A percentile compares a stretch with the other conserved stretches of the same genome.
These are phyloP conservation scores for Laothoe populi DNA, from an alignment of 2,888 invertebrate species.

Conservation along the genomic window DNA sequence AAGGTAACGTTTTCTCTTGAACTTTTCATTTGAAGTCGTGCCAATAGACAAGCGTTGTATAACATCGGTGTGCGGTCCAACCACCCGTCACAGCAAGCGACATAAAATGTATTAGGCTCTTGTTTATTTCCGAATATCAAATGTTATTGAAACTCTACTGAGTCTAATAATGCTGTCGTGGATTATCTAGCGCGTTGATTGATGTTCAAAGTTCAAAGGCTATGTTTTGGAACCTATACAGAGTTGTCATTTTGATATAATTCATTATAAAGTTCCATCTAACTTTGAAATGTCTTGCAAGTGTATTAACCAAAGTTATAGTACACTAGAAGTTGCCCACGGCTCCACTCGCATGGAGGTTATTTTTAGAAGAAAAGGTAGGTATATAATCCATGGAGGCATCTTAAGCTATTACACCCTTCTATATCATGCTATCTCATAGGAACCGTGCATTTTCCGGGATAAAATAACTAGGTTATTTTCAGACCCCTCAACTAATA, in stretches of 20 bases:
- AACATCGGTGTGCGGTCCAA: slow-evolving; percentile 8
- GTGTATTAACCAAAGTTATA: not conserved
- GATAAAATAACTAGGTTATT: no score
- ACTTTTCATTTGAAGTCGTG: slow-evolving; percentile 18
- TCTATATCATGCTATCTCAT: no score
- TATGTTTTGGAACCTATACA: slow-evolving; percentile 29
- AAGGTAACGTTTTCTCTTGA: slow-evolving; percentile 26
- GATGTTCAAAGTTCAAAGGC: slow-evolving; percentile 35
- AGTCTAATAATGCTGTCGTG: not conserved
- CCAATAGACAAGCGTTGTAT: slow-evolving; percentile 14
- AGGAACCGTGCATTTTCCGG: no score
- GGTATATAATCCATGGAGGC: no score
- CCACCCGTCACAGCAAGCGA: not conserved
- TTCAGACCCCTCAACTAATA: no score
- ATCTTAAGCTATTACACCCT: no score
- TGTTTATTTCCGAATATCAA: not conserved
- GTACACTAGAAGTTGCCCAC: no score
- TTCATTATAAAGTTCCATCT: slow-evolving; percentile 11
- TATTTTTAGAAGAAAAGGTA: no score
- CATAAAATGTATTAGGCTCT: not conserved
- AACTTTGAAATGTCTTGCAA: not conserved
- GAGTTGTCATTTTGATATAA: slow-evolving; percentile 5
- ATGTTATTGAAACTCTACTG: not conserved
- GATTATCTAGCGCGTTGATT: slow-evolving; percentile 30
- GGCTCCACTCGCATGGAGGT: no score